Base-by-base conservation (phyloP, 2,113 vertebrate species). In the Malurus elegans region DNA sequence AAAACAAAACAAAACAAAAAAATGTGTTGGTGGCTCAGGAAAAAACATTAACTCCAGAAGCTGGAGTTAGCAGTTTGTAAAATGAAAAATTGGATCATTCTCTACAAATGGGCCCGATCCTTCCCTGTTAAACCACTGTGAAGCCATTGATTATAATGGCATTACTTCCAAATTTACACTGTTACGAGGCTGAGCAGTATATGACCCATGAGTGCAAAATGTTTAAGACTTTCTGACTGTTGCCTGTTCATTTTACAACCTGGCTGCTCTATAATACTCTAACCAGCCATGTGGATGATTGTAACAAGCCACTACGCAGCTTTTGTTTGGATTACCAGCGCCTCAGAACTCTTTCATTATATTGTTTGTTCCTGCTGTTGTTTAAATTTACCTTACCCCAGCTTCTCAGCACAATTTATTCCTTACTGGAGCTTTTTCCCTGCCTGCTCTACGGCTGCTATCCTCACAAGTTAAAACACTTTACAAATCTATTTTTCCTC, bases 261-360 rank as follows among this genome's bases (percentile, higher is more conserved):
- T 74, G 26, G 60, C 66, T 91, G 72, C 81, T 94, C 84, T 64
- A 50, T 92, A 94, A 88, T 72, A 48, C 65, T 80, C 70, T 88
- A 90, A 93, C 81, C 91, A 92, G 66, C 62, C 93, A 79, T 86
- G 74, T 84, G 89, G 78, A 65, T 93, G 94, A 93, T 93, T 92
- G 88, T 93, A 93, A 94, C 90, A 93, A 96, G 88, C 70, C 20
- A 4, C 82, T 88, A 29, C 2, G 0, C 80, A 83, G 88, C 76
- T 93, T 88, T 91, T 92, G 89, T 92, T 86, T 81, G 76, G 85
- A 89, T 92, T 93, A 93, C 75, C 36, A 79, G 78, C 0, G 3
- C 93, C 88, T 56, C 82, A 88, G 64, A 95, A 86, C 93, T 95
- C 92, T 76, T 94, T 82, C 87, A 73, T 93, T 95, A 93, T 66